These are phyloP conservation scores for Caenorhabditis sulstoni DNA, from an alignment of 2,888 invertebrate genomes.

Conservation along the genomic window DNA sequence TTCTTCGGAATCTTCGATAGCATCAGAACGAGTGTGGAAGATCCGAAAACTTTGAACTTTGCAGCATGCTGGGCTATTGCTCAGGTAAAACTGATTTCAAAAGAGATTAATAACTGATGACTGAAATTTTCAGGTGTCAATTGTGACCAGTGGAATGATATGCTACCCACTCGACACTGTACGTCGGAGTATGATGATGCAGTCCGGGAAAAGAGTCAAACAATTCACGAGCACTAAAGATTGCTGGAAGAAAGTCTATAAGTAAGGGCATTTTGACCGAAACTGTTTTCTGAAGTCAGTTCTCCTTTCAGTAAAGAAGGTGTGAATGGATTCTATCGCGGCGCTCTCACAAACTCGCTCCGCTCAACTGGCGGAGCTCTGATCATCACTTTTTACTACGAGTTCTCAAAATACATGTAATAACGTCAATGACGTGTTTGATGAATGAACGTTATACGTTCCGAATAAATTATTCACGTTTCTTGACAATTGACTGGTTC, in stretches of 20 bases:
- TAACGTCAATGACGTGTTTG: conserved; percentile 8
- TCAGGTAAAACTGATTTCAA: conserved; percentile 65
- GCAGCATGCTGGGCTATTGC: conserved; percentile 90
- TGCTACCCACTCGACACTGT: conserved; percentile 79
- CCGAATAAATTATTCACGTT: conserved; percentile 16
- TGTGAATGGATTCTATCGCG: conserved; percentile 69
- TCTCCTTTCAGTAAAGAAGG: conserved; percentile 71
- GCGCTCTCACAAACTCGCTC: conserved; percentile 74
- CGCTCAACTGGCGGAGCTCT: conserved; percentile 76
- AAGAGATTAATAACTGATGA: neutral
- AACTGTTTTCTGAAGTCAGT: neutral
- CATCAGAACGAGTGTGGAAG: conserved; percentile 90
- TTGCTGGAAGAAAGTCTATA: conserved; percentile 70
- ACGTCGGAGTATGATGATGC: conserved; percentile 77
- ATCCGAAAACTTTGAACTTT: conserved; percentile 92
- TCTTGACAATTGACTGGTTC: no score
- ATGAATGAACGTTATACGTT: conserved; percentile 34
- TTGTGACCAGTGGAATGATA: conserved; percentile 70
- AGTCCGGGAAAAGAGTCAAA: conserved; percentile 71
- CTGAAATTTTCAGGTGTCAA: conserved; percentile 64
- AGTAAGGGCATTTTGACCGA: no score
- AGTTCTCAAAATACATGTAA: conserved; percentile 75
- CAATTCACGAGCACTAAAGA: conserved; percentile 67
- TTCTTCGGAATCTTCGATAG: conserved; percentile 97
- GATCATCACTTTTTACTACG: conserved; percentile 78